A percentile compares a stretch with the other conserved stretches of the same genome.
phyloP scores from a whole-genome alignment of 2,113 vertebrate genomes.

The Chaetura pelagica region DNA sequence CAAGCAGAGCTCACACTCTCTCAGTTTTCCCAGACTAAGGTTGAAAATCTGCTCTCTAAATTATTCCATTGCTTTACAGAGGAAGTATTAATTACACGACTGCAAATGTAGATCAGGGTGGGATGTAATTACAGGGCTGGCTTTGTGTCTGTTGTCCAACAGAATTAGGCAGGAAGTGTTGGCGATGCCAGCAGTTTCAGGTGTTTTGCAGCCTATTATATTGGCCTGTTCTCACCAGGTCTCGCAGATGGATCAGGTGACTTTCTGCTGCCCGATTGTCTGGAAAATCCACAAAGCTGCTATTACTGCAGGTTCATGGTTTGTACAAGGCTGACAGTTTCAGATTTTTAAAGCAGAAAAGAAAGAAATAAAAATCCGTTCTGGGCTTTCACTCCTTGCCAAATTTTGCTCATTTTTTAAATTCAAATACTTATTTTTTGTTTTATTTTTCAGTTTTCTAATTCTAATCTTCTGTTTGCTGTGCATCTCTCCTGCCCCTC shows the following conservation, averaged over 20 bases:
- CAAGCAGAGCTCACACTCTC: slow-evolving; percentile 43
- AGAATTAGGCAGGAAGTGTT: slow-evolving; percentile 83
- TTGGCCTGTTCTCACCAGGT: slow-evolving; percentile 75
- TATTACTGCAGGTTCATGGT: slow-evolving; percentile 56
- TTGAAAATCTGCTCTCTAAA: slow-evolving; percentile 78
- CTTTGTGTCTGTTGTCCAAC: slow-evolving; percentile 83
- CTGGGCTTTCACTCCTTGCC: neutral
- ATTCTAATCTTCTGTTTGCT: neutral
- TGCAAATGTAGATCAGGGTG: slow-evolving; percentile 79
- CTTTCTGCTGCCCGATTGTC: slow-evolving; percentile 78
- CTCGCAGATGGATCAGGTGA: slow-evolving; percentile 76
- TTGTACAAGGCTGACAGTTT: slow-evolving; percentile 45
- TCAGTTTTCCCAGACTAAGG: slow-evolving; percentile 71
- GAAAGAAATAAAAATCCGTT: neutral
- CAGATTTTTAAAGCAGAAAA: slow-evolving; percentile 9
- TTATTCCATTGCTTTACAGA: slow-evolving; percentile 81
- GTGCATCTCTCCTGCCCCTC: neutral
- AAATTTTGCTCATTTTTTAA: neutral
- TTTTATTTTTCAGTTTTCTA: neutral
- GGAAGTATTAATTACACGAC: slow-evolving; percentile 87
- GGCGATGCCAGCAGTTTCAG: slow-evolving; percentile 77
- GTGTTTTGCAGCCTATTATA: slow-evolving; percentile 80
- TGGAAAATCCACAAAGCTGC: slow-evolving; percentile 75
- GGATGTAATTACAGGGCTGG: slow-evolving; percentile 86
- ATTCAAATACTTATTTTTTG: neutral